Evolutionary conservation across 1,140 invertebrate genomes (phyloP), one percentile per base, ranked within the genome.

Genomic region (Caligus rogercresseyi): DNA sequence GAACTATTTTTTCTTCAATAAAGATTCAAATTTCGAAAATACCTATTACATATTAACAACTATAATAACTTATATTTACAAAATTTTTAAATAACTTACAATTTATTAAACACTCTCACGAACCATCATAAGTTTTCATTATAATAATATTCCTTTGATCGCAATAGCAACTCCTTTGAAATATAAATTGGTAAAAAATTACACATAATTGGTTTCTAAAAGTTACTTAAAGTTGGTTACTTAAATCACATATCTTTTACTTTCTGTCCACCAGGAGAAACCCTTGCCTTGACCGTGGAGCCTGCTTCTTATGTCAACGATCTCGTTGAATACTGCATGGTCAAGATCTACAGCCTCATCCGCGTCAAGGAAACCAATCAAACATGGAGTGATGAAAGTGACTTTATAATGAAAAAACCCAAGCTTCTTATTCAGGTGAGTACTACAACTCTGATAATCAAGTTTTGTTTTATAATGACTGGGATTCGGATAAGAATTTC

Each of bases 311-410:
- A 86, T 70, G 69, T 83, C 56, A 77, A 79, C 7, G 83, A 84
- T 69, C 68, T 86, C 64, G 83, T 85, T 2, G 84, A 86, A 67
- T 83, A 84, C 68, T 80, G 80, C 66, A 83, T 81, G 69, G 80
- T 86, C 76, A 85, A 85, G 71, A 75, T 85, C 53, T 80, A 80
- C 24, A 79, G 79, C 3, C 80, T 84, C 69, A 81, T 80, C 25
- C 79, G 78, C 3, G 83, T 86, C 0, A 72, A 78, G 54, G 83
- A 86, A 70, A 86, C 83, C 2, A 79, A 78, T 21, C 82, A 85
- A 68, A 80, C 81, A 3, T 85, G 83, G 82, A 79, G 81, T 1
- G 82, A 81, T 52, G 83, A 84, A 66, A 82, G 84, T 67, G 82
- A 84, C 70, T 84, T 85, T 72, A 79, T 84, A 72, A 76, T 86